Percentiles rank a stretch among this genome's conserved stretches.
phyloP scores from a whole-genome alignment of 64 coral and sea anemone species.

The Astreopora myriophthalma region DNA sequence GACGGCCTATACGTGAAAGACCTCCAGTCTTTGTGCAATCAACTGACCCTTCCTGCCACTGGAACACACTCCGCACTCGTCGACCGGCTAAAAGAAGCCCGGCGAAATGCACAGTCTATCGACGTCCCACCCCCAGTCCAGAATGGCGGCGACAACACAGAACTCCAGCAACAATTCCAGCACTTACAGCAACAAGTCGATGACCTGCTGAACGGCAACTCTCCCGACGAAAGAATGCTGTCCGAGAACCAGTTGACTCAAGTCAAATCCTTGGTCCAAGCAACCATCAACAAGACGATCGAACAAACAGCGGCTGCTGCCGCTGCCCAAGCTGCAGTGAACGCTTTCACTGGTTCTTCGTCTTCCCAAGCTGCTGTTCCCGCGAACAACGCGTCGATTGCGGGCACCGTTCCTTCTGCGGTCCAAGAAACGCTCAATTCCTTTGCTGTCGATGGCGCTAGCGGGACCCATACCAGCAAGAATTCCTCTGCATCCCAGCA shows the following conservation, averaged over 20 bases:
- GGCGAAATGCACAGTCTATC: no score
- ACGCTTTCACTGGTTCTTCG: background rate
- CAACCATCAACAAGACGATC: background rate
- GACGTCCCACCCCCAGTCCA: background rate
- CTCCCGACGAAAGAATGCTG: background rate
- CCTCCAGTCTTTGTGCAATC: no score
- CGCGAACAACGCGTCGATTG: no score
- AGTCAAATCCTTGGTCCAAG: background rate
- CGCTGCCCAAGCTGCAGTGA: no score
- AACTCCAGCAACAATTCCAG: background rate
- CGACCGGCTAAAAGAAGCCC: background rate
- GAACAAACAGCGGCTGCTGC: background rate
- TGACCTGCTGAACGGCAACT: background rate
- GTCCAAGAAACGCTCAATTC: background rate
- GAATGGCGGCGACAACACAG: background rate
- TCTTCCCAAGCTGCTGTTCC: background rate
- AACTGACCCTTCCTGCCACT: background rate
- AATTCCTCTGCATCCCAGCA: background rate
- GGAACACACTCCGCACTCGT: background rate
- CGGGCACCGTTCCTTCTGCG: no score
- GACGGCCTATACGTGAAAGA: no score
- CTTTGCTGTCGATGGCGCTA: background rate
- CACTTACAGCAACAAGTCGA: background rate
- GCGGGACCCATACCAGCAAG: background rate
- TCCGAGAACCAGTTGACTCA: background rate